Conservation (phyloP, 2,113 vertebrate genomes). For the Scortum barcoo region DNA sequence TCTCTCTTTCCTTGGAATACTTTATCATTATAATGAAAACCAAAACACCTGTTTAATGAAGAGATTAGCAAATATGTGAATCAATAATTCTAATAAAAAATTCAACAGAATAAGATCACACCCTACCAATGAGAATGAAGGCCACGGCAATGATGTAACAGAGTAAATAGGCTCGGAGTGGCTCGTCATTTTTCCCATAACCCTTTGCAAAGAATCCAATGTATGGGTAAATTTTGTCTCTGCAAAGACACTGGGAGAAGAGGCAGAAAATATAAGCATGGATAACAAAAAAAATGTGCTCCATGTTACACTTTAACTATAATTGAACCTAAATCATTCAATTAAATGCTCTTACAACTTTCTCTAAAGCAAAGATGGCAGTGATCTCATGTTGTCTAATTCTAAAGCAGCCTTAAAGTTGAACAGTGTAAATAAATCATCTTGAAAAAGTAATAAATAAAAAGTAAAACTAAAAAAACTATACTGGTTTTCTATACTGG, state of each 20-base stretch:
- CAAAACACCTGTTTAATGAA: not conserved
- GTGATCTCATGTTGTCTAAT: too few relatives aligned
- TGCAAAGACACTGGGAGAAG: conserved; percentile 82
- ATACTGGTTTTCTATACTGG: too few relatives aligned
- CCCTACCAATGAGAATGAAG: conserved; percentile 86
- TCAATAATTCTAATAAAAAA: not conserved
- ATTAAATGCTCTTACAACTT: not conserved
- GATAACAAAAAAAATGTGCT: not conserved
- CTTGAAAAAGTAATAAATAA: too few relatives aligned
- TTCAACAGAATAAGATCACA: not conserved
- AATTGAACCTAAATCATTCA: not conserved
- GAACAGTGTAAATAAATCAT: not conserved
- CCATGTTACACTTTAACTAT: not conserved
- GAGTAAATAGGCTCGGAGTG: conserved; percentile 80
- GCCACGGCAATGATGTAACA: conserved; percentile 81
- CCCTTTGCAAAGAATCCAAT: conserved; percentile 86
- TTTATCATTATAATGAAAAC: not conserved
- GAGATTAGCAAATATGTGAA: not conserved
- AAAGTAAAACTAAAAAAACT: too few relatives aligned
- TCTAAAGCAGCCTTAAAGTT: not conserved
- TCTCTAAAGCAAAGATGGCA: not conserved
- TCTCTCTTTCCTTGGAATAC: not conserved
- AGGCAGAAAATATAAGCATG: not conserved
- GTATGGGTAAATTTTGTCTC: conserved; percentile 84
- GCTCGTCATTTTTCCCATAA: conserved; percentile 85